A percentile compares a stretch with the other conserved stretches of the same genome.
phyloP scores from a whole-genome alignment of 2,888 invertebrate genomes.

The Rhimphoctona megacephalus region DNA sequence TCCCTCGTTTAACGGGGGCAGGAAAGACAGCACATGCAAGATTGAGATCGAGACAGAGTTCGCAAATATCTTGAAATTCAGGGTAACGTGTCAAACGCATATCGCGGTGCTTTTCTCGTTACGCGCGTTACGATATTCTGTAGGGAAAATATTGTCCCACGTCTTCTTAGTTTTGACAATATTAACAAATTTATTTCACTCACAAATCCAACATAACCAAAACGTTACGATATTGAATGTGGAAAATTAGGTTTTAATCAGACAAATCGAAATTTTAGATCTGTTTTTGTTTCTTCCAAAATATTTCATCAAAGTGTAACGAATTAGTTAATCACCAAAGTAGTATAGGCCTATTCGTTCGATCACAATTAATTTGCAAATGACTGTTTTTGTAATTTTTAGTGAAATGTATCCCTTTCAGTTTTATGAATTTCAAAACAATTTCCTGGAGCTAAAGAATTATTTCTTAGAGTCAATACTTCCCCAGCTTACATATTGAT shows the following conservation, averaged over 20 bases:
- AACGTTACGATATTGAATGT: background rate
- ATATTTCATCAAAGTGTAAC: background rate
- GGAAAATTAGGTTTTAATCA: background rate
- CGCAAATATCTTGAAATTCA: conserved; percentile 79
- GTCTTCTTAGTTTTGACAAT: background rate
- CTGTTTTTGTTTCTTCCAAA: background rate
- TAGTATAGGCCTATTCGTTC: background rate
- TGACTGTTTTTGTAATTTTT: background rate
- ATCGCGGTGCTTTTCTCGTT: conserved; percentile 69
- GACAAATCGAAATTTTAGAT: background rate
- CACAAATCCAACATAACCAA: background rate
- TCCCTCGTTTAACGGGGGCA: conserved; percentile 53
- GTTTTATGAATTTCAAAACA: background rate
- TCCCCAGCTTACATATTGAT: conserved; percentile 34
- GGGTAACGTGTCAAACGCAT: conserved; percentile 81
- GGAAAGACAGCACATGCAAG: conserved; percentile 8
- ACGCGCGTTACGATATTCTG: conserved; percentile 38
- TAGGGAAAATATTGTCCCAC: conserved; percentile 73
- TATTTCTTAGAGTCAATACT: conserved; percentile 56
- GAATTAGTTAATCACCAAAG: background rate
- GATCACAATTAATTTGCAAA: background rate
- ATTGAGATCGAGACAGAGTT: conserved; percentile 65
- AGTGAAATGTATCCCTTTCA: background rate
- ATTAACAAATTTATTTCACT: background rate
- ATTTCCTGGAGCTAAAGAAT: conserved; percentile 18